Conservation (phyloP, 2,888 invertebrate genomes). For the Oscheius sp. region DNA sequence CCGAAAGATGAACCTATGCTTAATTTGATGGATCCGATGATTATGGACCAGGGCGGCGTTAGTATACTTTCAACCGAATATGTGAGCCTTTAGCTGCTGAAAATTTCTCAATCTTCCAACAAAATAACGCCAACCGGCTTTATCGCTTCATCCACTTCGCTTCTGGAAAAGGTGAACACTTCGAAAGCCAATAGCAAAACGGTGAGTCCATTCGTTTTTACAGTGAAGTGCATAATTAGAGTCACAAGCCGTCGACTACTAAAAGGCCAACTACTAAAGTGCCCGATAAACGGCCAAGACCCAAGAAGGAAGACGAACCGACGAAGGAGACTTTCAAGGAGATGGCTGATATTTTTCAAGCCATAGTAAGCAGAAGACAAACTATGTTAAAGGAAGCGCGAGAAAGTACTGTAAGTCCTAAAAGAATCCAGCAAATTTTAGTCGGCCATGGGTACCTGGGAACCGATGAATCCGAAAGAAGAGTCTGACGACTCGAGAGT, state of each 20-base stretch:
- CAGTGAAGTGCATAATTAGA: too few species aligned
- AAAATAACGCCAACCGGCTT: conserved; percentile 18
- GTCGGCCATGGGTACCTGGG: conserved; percentile 28
- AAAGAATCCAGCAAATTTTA: not conserved
- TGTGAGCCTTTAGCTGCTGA: not conserved
- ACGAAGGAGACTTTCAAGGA: conserved; percentile 38
- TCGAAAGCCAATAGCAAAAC: too few species aligned
- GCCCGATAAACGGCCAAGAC: not conserved
- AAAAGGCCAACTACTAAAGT: not conserved
- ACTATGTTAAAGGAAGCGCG: not conserved
- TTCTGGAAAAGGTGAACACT: not conserved
- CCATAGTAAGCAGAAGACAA: not conserved
- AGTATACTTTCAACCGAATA: not conserved
- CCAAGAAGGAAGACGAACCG: conserved; percentile 1
- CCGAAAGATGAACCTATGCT: conserved; percentile 12
- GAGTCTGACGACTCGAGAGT: not conserved
- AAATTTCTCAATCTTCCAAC: not conserved
- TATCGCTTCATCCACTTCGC: conserved; percentile 17
- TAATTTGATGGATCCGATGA: conserved; percentile 32
- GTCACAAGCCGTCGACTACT: too few species aligned
- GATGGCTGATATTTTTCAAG: conserved; percentile 42
- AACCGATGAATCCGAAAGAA: conserved; percentile 14
- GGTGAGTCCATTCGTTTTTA: too few species aligned
- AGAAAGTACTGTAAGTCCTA: not conserved
- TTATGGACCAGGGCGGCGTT: conserved; percentile 38